Conservation (phyloP, 2,797 vertebrate species). For the Hydrophis major region DNA sequence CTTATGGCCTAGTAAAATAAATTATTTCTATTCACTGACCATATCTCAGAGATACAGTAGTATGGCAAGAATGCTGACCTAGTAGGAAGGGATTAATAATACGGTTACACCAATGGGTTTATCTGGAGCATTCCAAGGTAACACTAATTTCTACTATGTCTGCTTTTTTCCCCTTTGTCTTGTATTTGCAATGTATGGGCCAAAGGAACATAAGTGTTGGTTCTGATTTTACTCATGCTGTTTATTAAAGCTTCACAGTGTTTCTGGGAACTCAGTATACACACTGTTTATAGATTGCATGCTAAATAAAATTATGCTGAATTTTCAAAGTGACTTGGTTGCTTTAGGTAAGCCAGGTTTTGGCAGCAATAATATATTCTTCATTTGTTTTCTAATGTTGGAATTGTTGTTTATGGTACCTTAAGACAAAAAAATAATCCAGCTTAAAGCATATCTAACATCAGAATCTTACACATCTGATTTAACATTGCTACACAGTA, state of each 20-base stretch:
- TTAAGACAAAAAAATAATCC: neutral
- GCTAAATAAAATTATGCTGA: neutral
- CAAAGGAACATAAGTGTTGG: neutral
- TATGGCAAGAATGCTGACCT: neutral
- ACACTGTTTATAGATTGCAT: neutral
- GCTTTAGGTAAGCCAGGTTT: neutral
- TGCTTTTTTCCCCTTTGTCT: neutral
- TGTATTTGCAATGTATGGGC: neutral
- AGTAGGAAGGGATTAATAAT: neutral
- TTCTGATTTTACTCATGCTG: neutral
- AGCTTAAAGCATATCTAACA: neutral
- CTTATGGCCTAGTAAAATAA: neutral
- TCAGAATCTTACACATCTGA: neutral
- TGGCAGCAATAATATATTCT: neutral
- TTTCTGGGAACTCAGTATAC: neutral
- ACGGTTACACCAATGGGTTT: neutral
- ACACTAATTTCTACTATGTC: neutral
- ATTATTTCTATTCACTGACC: neutral
- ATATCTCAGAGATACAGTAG: neutral
- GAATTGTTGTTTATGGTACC: neutral
- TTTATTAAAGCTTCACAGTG: neutral
- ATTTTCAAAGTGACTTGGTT: neutral
- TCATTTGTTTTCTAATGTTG: neutral
- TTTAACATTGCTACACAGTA: neutral
- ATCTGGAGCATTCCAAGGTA: neutral